Conservation (phyloP, 2,888 invertebrate genomes). For the Heteropelma amictum region DNA sequence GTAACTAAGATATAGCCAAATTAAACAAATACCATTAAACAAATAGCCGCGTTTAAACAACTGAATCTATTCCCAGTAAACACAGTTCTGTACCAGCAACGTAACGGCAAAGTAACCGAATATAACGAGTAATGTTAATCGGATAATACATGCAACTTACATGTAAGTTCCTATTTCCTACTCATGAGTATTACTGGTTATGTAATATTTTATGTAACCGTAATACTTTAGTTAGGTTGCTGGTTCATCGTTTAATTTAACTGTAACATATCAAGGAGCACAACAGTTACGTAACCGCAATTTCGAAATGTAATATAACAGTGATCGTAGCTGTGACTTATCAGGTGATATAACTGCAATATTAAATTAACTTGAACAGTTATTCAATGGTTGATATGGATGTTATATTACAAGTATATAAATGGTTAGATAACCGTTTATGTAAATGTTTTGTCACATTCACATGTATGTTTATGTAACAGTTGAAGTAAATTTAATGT, state of each 20-base stretch:
- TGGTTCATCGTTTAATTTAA: constrained; percentile 7
- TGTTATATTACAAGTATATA: constrained; percentile 6
- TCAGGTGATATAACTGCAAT: constrained; percentile 6
- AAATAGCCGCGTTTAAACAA: too few species aligned
- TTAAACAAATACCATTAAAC: too few species aligned
- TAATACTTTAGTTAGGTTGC: constrained; percentile 6
- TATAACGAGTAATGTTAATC: constrained; percentile 10
- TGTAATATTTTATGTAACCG: constrained; percentile 3
- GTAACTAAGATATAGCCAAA: too few species aligned
- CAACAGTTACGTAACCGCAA: constrained; percentile 3
- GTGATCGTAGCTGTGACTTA: constrained; percentile 11
- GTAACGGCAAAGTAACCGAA: constrained; percentile 17
- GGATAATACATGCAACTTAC: constrained; percentile 7
- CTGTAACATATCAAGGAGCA: neutral
- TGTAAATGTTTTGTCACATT: constrained; percentile 6
- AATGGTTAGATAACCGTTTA: constrained; percentile 1
- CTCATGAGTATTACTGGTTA: constrained; percentile 4
- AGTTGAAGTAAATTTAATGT: constrained; percentile 1
- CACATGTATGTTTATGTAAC: constrained; percentile 1
- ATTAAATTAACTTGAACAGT: neutral
- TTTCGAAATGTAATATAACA: constrained; percentile 14
- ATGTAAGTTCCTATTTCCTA: constrained; percentile 1
- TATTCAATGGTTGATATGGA: neutral
- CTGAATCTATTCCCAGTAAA: constrained; percentile 3
- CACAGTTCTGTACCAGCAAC: constrained; percentile 11